These are phyloP conservation scores for Phthorimaea operculella DNA, from an alignment of 1,140 invertebrate species.

Conservation along the genomic window DNA sequence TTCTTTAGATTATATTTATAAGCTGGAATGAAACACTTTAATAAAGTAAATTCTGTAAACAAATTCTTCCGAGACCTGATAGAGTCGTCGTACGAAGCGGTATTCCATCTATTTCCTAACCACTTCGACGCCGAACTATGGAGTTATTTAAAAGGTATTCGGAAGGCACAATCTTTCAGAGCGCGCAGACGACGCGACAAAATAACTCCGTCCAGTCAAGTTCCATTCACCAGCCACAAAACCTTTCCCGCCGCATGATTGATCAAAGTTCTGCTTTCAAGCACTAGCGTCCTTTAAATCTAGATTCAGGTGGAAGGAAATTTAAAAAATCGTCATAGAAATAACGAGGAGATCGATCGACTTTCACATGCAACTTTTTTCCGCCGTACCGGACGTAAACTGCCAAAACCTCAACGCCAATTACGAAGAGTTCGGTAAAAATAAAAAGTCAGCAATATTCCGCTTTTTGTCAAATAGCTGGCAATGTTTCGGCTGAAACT, in stretches of 20 bases:
- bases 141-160: constrained; percentile 53
- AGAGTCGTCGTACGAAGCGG: neutral
- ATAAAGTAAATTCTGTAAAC: too few species aligned
- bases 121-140: constrained; percentile 31
- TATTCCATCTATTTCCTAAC: constrained; percentile 10
- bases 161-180: constrained; percentile 47
- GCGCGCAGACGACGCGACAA: constrained; percentile 41
- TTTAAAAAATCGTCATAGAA: neutral
- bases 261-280: constrained; percentile 53
- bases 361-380: too few species aligned
- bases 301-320: neutral
- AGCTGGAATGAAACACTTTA: too few species aligned
- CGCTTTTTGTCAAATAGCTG: too few species aligned
- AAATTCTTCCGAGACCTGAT: too few species aligned
- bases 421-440: too few species aligned
- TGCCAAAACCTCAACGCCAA: too few species aligned
- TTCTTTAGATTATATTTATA: too few species aligned
- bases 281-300: constrained; percentile 34
- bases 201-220: constrained; percentile 45
- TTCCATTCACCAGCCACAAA: constrained; percentile 53
- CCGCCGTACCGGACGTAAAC: too few species aligned
- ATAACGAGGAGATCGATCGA: neutral
- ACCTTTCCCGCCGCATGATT: constrained; percentile 56
- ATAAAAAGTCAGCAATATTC: too few species aligned
- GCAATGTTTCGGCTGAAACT: too few species aligned